Evolutionary conservation across 2,113 vertebrate genomes (phyloP), one percentile per base, ranked within the genome.

Genomic region (Mormyrus lacerda): DNA sequence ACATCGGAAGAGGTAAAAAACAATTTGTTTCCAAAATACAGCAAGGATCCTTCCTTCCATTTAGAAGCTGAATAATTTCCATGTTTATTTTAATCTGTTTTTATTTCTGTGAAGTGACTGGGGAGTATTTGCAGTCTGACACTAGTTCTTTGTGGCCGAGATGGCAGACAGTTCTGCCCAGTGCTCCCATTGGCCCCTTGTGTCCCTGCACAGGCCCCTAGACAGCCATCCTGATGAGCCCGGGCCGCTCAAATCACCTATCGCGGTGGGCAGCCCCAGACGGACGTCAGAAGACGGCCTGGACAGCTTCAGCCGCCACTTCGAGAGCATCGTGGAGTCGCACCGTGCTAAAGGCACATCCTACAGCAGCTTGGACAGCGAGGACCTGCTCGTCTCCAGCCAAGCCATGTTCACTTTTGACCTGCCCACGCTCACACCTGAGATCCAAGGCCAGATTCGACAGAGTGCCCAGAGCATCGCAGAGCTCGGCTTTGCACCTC

Each of bases 251-350:
- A 98, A 98, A 92, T 98, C 97, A 0, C 97, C 98, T 0, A 93
- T 98, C 89, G 94, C 96, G 39, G 94, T 97, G 2, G 94, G 94
- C 0, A 95, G 96, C 73, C 97, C 97, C 27, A 96, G 96, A 89
- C 96, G 95, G 27, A 95, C 96, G 61, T 98, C 97, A 0, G 97
- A 97, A 31, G 95, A 97, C 79, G 96, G 97, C 91, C 95, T 98
- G 92, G 98, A 99, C 93, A 98, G 97, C 45, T 99, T 99, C 95
- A 99, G 98, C 93, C 98, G 96, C 87, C 97, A 99, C 93, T 99
- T 99, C 93, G 98, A 99, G 93, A 97, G 93, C 92, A 99, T 99
- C 90, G 94, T 99, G 96, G 98, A 99, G 95, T 98, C 98, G 0
- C 97, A 99, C 89, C 95, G 97, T 87, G 98, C 98, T 92, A 99